These are phyloP conservation scores for Equus quagga DNA, from an alignment of 2,113 vertebrate genomes.

Conservation along the genomic window DNA sequence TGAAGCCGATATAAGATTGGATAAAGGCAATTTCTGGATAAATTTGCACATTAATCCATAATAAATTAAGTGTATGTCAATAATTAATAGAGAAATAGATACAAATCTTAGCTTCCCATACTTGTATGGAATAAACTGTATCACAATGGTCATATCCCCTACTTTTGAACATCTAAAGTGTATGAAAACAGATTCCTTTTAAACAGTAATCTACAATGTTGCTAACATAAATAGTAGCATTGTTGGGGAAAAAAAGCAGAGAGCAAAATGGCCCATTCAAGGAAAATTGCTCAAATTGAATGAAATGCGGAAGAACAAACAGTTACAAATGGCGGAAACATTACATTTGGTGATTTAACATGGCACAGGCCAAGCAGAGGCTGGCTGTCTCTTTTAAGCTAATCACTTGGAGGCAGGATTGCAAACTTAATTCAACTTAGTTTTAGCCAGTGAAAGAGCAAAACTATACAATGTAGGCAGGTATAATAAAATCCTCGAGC, in stretches of 20 bases:
- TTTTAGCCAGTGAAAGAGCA: conserved; percentile 17
- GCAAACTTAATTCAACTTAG: background rate
- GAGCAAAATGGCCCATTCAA: conserved; percentile 3
- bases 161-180: background rate
- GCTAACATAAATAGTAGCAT: background rate
- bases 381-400: background rate
- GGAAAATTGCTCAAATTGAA: conserved; percentile 32
- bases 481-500: conserved; percentile 13
- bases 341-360: background rate
- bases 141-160: background rate
- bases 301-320: conserved; percentile 16
- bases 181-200: background rate
- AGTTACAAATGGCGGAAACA: background rate
- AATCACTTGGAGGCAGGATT: background rate
- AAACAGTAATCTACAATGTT: background rate
- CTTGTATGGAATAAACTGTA: background rate
- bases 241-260: background rate
- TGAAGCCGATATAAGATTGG: background rate
- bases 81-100: conserved; percentile 44
- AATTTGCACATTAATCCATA: background rate
- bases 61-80: conserved; percentile 27
- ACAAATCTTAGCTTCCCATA: background rate
- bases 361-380: background rate
- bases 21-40: conserved; percentile 4
- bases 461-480: background rate